Evolutionary conservation across 2,113 vertebrate species (phyloP).

Genomic region (Tricholaema leucomelas): DNA sequence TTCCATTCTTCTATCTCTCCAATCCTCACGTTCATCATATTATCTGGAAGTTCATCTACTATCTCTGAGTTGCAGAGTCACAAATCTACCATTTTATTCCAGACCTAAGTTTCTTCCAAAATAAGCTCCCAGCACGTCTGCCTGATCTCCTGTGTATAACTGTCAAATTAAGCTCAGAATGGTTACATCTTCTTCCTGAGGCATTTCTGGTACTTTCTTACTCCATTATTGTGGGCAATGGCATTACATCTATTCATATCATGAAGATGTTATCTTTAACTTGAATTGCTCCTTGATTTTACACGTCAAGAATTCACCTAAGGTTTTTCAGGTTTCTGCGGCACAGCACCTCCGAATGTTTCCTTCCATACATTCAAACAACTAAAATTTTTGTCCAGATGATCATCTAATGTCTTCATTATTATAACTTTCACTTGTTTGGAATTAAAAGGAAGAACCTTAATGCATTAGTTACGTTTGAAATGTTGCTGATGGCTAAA

Average conservation of each 20-base stretch:
- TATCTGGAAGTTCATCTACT: background rate
- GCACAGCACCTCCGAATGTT: background rate
- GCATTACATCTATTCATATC: background rate
- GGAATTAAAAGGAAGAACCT: background rate
- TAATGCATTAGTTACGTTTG: fast-evolving
- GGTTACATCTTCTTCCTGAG: background rate
- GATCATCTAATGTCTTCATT: background rate
- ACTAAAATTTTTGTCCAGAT: background rate
- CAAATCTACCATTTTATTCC: background rate
- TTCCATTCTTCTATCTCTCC: background rate
- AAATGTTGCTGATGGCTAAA: background rate
- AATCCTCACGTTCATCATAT: background rate
- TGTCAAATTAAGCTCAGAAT: conserved; percentile 6
- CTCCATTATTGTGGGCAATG: background rate
- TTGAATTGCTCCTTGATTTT: background rate
- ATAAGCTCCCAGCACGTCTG: background rate
- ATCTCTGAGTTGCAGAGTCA: background rate
- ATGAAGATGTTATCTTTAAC: background rate
- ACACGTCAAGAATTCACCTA: background rate
- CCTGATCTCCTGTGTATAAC: background rate
- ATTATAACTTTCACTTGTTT: background rate
- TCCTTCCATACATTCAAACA: background rate
- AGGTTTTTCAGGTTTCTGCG: background rate
- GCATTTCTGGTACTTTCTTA: background rate
- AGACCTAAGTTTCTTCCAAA: background rate